Percentiles rank a stretch among this genome's conserved stretches.
Conservation (phyloP, 2,797 vertebrate species). For the Hafferia zeledoni region DNA sequence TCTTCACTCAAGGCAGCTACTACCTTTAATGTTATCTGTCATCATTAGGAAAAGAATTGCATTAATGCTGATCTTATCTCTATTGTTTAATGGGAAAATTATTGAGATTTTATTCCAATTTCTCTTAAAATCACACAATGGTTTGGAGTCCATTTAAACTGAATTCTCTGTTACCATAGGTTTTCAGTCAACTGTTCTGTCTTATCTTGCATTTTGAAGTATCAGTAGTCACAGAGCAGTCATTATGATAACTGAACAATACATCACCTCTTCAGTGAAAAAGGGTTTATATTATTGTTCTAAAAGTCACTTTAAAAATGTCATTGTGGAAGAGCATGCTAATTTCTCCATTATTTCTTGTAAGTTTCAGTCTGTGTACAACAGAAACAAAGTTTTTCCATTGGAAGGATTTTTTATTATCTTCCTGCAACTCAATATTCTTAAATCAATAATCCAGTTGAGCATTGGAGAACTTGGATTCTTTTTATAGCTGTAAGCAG, state of each 20-base stretch:
- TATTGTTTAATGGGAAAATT: background rate
- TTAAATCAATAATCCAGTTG: background rate
- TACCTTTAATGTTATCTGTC: slow-evolving; percentile 5
- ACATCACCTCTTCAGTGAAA: background rate
- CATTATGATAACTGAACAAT: background rate
- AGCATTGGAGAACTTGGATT: background rate
- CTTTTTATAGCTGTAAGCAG: background rate
- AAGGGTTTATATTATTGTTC: background rate
- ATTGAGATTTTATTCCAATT: background rate
- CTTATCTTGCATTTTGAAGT: background rate
- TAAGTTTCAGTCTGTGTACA: background rate
- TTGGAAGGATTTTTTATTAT: background rate
- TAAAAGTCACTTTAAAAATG: background rate
- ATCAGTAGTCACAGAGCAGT: background rate
- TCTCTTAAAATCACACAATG: background rate
- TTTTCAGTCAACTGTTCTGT: background rate
- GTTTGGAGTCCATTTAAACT: background rate
- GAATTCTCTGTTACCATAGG: background rate
- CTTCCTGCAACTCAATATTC: background rate
- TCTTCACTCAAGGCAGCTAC: background rate
- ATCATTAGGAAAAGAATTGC: background rate
- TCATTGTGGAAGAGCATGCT: background rate
- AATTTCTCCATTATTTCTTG: background rate
- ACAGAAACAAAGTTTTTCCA: background rate
- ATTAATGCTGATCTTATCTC: background rate